Evolutionary conservation across 2,888 invertebrate genomes (phyloP).

Genomic region (Aphodius granarius): DNA sequence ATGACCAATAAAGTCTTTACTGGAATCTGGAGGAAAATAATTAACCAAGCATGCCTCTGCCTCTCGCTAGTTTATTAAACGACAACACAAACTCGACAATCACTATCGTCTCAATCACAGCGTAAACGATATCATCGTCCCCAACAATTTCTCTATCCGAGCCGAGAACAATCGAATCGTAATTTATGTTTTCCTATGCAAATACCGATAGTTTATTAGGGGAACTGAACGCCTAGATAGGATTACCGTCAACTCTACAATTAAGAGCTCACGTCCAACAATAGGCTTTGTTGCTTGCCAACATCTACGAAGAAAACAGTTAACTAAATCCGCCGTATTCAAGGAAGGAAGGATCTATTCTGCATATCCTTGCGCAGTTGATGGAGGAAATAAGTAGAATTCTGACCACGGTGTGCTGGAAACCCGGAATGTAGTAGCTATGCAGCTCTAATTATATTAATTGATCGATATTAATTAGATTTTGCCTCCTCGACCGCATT

Average conservation of each 20-base stretch:
- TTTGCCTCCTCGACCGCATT: not conserved
- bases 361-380: not conserved
- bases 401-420: not conserved
- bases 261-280: constrained; percentile 12
- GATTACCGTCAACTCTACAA: constrained; percentile 7
- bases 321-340: constrained; percentile 3
- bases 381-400: not conserved
- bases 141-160: not conserved
- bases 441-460: constrained; percentile 6
- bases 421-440: not conserved
- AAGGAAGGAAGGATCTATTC: not conserved
- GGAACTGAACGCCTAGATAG: not conserved
- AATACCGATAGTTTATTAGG: not conserved
- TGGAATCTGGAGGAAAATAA: not conserved
- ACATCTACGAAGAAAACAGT: not conserved
- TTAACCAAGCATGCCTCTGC: too few relatives aligned
- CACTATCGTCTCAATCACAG: not conserved
- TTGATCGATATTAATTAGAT: constrained; percentile 9
- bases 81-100: not conserved
- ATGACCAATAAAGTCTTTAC: not conserved
- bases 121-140: not conserved
- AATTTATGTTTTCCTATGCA: constrained; percentile 4
- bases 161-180: constrained; percentile 4
- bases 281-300: constrained; percentile 8
- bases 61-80: not conserved